Evolutionary conservation across 2,797 vertebrate species (phyloP).

Genomic region (Epinephelus malabaricus): DNA sequence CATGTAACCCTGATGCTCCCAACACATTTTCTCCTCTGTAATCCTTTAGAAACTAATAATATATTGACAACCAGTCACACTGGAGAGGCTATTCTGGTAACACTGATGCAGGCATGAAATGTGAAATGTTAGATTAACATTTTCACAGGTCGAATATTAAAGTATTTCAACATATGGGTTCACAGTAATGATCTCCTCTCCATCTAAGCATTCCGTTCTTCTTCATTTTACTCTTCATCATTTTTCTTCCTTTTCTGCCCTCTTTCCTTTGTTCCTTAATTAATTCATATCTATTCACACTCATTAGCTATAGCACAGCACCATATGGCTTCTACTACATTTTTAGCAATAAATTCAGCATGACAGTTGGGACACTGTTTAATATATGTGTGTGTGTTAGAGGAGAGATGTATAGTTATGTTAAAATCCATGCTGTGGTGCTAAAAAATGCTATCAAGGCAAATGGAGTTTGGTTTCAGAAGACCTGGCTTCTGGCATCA

Average conservation of each 20-base stretch:
- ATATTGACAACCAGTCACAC: background rate
- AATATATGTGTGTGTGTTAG: constrained; percentile 31
- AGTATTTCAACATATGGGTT: constrained; percentile 37
- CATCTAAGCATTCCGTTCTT: constrained; percentile 31
- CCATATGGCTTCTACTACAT: constrained; percentile 66
- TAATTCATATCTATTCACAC: constrained; percentile 63
- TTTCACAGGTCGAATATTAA: constrained; percentile 18
- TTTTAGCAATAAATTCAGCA: constrained; percentile 55
- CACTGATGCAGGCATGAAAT: background rate
- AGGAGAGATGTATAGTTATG: constrained; percentile 13
- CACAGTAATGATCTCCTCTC: constrained; percentile 24
- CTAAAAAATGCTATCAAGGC: constrained; percentile 21
- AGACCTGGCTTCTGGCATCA: constrained; percentile 10
- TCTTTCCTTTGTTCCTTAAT: constrained; percentile 48
- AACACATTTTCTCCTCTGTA: background rate
- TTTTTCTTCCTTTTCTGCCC: constrained; percentile 41
- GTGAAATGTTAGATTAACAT: constrained; percentile 24
- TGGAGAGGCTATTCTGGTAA: background rate
- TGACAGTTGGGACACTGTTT: constrained; percentile 36
- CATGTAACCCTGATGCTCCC: background rate
- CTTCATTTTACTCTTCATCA: constrained; percentile 33
- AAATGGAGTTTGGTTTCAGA: constrained; percentile 24
- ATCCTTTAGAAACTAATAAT: constrained; percentile 1
- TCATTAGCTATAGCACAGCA: constrained; percentile 57
- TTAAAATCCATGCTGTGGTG: constrained; percentile 11